Evolutionary conservation across 2,888 invertebrate genomes (phyloP).

Genomic region (Gisinianus flammeolus): DNA sequence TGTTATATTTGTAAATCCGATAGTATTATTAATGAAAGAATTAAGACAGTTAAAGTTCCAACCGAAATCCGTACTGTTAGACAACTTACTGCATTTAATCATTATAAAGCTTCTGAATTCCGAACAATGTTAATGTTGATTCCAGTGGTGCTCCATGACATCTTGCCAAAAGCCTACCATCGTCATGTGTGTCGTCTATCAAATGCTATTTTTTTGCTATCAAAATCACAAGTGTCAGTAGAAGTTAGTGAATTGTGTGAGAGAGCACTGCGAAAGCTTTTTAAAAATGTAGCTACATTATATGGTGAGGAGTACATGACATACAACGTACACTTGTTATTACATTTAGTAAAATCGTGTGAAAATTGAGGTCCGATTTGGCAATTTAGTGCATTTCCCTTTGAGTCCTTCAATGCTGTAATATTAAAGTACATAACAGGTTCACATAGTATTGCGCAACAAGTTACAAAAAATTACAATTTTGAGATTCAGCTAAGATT

Average conservation of each 20-base stretch:
- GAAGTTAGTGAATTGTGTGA: not conserved
- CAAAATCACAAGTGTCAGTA: not conserved
- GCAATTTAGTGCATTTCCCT: not conserved
- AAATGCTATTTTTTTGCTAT: slow-evolving; percentile 1
- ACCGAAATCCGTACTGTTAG: not conserved
- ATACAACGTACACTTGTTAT: not conserved
- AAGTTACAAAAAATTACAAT: not conserved
- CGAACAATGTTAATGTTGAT: not conserved
- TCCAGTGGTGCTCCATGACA: not conserved
- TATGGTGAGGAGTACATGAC: not conserved
- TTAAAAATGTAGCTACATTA: not conserved
- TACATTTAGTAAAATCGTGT: not conserved
- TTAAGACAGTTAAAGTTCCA: not conserved
- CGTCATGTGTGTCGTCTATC: not conserved
- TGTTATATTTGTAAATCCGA: slow-evolving; percentile 40
- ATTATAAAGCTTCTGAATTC: not conserved
- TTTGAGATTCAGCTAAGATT: not conserved
- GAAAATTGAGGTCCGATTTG: not conserved
- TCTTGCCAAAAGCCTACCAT: not conserved
- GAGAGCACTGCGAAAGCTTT: not conserved
- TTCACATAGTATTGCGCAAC: not conserved
- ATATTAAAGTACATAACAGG: not conserved
- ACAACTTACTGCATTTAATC: not conserved
- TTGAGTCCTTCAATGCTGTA: not conserved
- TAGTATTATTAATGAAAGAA: not conserved